Conservation (phyloP, 2,797 vertebrate species). For the Thunnus albacares region DNA sequence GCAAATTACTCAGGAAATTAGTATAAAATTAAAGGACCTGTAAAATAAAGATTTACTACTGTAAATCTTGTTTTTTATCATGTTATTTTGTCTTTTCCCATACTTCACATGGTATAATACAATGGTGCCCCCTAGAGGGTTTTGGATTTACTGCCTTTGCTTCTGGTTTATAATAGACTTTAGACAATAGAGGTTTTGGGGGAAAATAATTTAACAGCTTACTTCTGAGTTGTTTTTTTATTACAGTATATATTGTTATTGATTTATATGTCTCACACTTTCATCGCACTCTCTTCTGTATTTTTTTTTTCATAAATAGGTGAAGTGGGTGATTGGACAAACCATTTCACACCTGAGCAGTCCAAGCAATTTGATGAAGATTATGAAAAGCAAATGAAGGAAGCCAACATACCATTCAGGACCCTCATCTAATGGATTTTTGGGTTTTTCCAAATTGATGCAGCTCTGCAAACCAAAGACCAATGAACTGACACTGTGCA, state of each 20-base stretch:
- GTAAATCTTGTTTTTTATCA: not conserved
- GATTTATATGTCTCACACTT: constrained; percentile 8
- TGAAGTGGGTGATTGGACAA: constrained; percentile 89
- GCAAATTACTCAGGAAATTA: too few relatives aligned
- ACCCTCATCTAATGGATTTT: constrained; percentile 66
- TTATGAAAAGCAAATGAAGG: constrained; percentile 86
- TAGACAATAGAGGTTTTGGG: not conserved
- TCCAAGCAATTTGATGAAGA: constrained; percentile 86
- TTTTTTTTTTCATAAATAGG: constrained; percentile 71
- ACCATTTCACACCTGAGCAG: constrained; percentile 87
- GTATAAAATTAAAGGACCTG: too few relatives aligned
- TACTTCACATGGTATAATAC: not conserved
- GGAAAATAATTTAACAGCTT: not conserved
- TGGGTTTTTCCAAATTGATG: not conserved
- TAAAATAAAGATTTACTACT: not conserved
- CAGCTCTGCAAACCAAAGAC: constrained; percentile 51
- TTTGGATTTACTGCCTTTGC: not conserved
- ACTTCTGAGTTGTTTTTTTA: not conserved
- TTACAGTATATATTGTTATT: not conserved
- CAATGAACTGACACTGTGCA: constrained; percentile 9
- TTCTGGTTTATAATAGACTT: not conserved
- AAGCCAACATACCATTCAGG: constrained; percentile 81
- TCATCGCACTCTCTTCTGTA: not conserved
- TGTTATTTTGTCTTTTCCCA: too few relatives aligned
- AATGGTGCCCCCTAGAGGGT: constrained; percentile 35